Conservation (phyloP, 1,140 invertebrate species). For the Brachionus rubens region DNA sequence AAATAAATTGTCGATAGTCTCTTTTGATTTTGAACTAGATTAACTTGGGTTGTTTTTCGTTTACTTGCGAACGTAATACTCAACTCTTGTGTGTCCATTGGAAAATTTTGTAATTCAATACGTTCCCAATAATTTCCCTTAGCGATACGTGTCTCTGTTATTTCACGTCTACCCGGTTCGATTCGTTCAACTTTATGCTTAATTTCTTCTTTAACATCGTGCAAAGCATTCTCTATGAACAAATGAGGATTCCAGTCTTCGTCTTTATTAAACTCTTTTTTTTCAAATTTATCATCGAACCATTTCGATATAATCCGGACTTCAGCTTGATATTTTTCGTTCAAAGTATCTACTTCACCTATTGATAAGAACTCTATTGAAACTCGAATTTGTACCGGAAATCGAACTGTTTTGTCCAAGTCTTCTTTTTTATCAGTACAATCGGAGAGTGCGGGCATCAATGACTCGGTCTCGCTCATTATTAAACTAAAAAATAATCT, state of each 20-base stretch:
- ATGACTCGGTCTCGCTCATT: too few species aligned
- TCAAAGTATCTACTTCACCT: conserved; percentile 41
- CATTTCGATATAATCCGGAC: conserved; percentile 29
- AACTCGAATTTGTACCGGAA: not conserved
- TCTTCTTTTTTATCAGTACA: not conserved
- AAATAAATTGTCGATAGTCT: conserved; percentile 16
- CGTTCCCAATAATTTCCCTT: conserved; percentile 41
- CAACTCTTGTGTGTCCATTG: conserved; percentile 34
- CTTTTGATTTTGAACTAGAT: not conserved
- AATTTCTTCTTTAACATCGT: conserved; percentile 39
- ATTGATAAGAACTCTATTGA: conserved; percentile 28
- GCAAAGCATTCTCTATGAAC: conserved; percentile 35
- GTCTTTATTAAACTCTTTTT: not conserved
- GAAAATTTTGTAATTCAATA: conserved; percentile 47
- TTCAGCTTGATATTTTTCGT: conserved; percentile 39
- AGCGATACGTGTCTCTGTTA: conserved; percentile 19
- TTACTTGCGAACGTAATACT: conserved; percentile 12
- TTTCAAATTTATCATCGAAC: conserved; percentile 2
- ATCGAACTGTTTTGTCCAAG: not conserved
- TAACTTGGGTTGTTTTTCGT: conserved; percentile 12
- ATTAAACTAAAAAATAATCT: too few species aligned
- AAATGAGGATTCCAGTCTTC: conserved; percentile 43
- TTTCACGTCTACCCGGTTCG: not conserved
- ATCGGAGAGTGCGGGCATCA: too few species aligned
- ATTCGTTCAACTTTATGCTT: not conserved